Percentiles rank a stretch among this genome's conserved stretches.
Conservation (phyloP, 2,113 vertebrate species). For the Spea bombifrons region DNA sequence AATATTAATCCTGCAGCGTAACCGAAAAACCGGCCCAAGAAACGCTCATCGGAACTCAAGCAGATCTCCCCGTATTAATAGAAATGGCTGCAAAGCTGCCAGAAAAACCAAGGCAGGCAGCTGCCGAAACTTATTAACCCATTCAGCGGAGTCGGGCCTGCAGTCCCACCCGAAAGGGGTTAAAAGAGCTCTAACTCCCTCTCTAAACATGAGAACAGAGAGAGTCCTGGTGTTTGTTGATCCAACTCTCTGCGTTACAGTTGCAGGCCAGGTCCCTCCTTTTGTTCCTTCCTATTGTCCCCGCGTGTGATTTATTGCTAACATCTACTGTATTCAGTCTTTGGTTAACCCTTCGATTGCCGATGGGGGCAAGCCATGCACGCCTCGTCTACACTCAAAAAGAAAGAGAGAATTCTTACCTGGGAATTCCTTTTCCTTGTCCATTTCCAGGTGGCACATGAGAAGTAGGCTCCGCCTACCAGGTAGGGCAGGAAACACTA, state of each 20-base stretch:
- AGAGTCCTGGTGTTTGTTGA: background rate
- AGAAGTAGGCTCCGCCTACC: too few species aligned
- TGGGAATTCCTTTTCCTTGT: too few species aligned
- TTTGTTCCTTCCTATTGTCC: background rate
- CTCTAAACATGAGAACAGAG: background rate
- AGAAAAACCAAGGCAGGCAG: slow-evolving; percentile 19
- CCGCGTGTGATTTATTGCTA: background rate
- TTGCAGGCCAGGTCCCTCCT: slow-evolving; percentile 3
- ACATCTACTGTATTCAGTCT: too few species aligned
- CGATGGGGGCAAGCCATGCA: too few species aligned
- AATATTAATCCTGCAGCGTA: slow-evolving; percentile 37
- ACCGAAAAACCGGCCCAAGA: slow-evolving; percentile 51
- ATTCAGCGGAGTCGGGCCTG: background rate
- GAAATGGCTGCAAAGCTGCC: slow-evolving; percentile 12
- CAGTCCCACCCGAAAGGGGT: background rate
- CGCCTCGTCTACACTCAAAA: too few species aligned
- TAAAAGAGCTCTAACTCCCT: background rate
- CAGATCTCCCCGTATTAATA: slow-evolving; percentile 15
- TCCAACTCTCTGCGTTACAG: background rate
- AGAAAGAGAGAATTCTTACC: too few species aligned
- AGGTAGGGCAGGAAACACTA: too few species aligned
- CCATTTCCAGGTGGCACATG: too few species aligned
- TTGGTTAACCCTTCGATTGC: too few species aligned
- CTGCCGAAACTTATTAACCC: background rate
- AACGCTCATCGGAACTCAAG: slow-evolving; percentile 12